Evolutionary conservation across 2,888 invertebrate species (phyloP), one percentile per base, ranked within the genome.

Genomic region (Meganola albula): DNA sequence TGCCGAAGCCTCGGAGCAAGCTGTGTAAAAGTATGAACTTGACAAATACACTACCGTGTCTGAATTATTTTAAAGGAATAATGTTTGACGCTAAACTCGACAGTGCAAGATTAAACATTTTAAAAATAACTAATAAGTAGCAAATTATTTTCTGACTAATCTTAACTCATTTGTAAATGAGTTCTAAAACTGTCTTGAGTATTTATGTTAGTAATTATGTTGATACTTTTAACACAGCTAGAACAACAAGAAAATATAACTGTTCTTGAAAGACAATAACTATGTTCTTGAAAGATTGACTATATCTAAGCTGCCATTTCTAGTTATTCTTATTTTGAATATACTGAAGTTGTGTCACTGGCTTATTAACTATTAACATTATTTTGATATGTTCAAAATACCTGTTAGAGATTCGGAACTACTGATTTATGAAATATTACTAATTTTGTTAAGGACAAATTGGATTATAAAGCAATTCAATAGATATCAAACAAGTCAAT

Each of bases 261-360:
- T 43, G 34, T 40, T 48, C 44, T 48, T 53, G 53, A 53, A 53
- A 52, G 32, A 31, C 10, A 20, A 30, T 2, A 10, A 7, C 10
- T 38, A 28, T 43, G 34, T 40, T 48, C 44, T 48, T 53, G 53
- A 53, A 53, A 52, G 52, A 54, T 39, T 47, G 51, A 37, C 38
- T 34, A 30, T 43, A n/a, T 37, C 22, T 12, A 35, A 54, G 54
- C 54, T 53, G 53, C 53, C 54, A 27, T 27, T 16, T n/a, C n/a
- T n/a, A 3, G 8, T n/a, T 20, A 20, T 20, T 5, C 20, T 20
- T n/a, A 5, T 20, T 20, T 20, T 20, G n/a, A 5, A 5, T 6
- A 20, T 7, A 20, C 16, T 16, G 4, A 6, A 16, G 16, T 16
- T 16, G 6, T 16, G 4, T 16, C 16, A 5, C 4, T 16, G 4